phyloP scores from a whole-genome alignment of 2,888 invertebrate species.

The Trichogramma evanescens region DNA sequence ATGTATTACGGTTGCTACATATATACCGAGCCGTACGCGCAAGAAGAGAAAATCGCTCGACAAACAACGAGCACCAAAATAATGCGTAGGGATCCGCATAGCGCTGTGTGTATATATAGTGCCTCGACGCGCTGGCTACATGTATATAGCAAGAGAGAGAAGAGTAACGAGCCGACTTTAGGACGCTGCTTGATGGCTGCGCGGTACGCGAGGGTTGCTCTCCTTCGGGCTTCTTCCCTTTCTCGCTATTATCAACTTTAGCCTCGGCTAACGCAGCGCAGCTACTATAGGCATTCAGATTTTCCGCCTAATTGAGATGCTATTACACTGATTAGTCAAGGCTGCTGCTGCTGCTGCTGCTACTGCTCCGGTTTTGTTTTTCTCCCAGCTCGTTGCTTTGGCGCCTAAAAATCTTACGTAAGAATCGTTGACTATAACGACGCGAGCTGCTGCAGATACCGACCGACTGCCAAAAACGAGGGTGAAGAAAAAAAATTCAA shows the following conservation, averaged over 20 bases:
- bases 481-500: too few species aligned
- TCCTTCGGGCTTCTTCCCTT: background rate
- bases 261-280: too few species aligned
- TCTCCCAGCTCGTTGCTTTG: too few species aligned
- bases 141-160: too few species aligned
- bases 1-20: background rate
- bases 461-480: too few species aligned
- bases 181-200: background rate
- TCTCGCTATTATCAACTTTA: too few species aligned
- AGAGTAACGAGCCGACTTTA: background rate
- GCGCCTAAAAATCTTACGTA: too few species aligned
- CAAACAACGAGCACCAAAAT: background rate
- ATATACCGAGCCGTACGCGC: conserved; percentile 8
- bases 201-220: background rate
- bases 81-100: background rate
- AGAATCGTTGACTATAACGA: too few species aligned
- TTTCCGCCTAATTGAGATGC: conserved; percentile 1
- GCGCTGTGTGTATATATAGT: background rate
- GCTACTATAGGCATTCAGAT: too few species aligned
- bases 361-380: too few species aligned
- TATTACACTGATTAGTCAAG: background rate
- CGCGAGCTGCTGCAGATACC: too few species aligned
- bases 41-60: background rate
- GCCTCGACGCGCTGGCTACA: background rate
- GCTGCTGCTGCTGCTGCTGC: too few species aligned